Evolutionary conservation across 2,113 vertebrate genomes (phyloP).

Genomic region (Labeo rohita): DNA sequence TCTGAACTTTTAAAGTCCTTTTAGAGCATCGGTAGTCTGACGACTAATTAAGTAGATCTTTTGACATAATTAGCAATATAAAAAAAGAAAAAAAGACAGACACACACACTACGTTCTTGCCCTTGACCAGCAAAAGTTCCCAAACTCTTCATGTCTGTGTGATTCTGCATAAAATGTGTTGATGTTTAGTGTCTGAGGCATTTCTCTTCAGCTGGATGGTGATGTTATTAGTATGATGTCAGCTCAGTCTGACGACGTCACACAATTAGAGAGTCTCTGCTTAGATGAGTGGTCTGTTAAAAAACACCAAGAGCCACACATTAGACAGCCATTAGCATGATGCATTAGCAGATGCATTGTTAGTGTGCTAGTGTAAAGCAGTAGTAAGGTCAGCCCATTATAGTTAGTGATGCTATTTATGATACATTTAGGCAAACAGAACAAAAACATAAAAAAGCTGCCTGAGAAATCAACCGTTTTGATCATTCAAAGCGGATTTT

Average conservation of each 20-base stretch:
- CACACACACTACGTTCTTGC: slow-evolving; percentile 1
- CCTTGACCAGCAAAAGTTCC: not conserved
- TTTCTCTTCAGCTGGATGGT: slow-evolving; percentile 35
- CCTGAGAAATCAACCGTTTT: not conserved
- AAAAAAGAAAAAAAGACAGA: slow-evolving; percentile 44
- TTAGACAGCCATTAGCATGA: slow-evolving; percentile 64
- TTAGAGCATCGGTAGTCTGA: not conserved
- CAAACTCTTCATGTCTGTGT: slow-evolving; percentile 7
- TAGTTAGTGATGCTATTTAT: slow-evolving; percentile 30
- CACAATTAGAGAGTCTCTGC: slow-evolving; percentile 78
- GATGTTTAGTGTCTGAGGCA: slow-evolving; percentile 28
- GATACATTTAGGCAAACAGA: not conserved
- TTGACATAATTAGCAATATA: not conserved
- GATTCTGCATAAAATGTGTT: slow-evolving; percentile 5
- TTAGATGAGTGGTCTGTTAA: slow-evolving; percentile 77
- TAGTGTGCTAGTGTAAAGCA: slow-evolving; percentile 37
- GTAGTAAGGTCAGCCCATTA: slow-evolving; percentile 24
- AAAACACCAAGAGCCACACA: slow-evolving; percentile 72
- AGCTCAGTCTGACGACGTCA: slow-evolving; percentile 65
- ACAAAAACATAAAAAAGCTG: not conserved
- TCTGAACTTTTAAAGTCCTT: not conserved
- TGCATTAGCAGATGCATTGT: slow-evolving; percentile 38
- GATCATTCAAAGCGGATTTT: not conserved
- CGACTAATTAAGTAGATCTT: not conserved
- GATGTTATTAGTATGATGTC: slow-evolving; percentile 45